A percentile compares a stretch with the other conserved stretches of the same genome.
phyloP scores from a whole-genome alignment of 2,888 invertebrate genomes.

The Encarsia formosa region DNA sequence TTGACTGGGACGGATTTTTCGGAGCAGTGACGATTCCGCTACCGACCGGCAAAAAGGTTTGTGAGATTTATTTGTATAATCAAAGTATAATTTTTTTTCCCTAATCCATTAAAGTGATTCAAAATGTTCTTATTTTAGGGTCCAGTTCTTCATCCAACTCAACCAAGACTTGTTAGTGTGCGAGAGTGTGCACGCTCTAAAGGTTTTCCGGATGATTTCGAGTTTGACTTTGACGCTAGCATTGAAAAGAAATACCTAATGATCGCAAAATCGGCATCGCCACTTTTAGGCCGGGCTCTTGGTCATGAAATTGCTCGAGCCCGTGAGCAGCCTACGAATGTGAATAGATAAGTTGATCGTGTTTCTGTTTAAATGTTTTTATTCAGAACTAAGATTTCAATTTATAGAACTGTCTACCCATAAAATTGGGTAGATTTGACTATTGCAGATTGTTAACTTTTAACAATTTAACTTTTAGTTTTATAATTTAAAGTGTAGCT shows the following conservation, averaged over 20 bases:
- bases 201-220: slow-evolving; percentile 74
- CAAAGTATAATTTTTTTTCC: too few relatives aligned
- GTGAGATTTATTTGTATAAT: neutral
- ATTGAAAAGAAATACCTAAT: slow-evolving; percentile 71
- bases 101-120: too few relatives aligned
- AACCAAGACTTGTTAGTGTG: slow-evolving; percentile 75
- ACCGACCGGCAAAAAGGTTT: slow-evolving; percentile 80
- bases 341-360: too few relatives aligned
- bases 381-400: too few relatives aligned
- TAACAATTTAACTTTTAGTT: too few relatives aligned
- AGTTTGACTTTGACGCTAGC: slow-evolving; percentile 65
- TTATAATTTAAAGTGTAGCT: too few relatives aligned
- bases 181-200: slow-evolving; percentile 88
- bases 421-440: too few relatives aligned
- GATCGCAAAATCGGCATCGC: slow-evolving; percentile 87
- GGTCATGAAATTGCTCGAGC: slow-evolving; percentile 70
- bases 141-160: slow-evolving; percentile 75
- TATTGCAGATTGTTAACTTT: too few relatives aligned
- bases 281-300: slow-evolving; percentile 72
- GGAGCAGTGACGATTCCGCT: slow-evolving; percentile 83
- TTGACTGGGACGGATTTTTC: slow-evolving; percentile 81
- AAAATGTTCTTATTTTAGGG: slow-evolving; percentile 54
- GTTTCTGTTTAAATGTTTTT: too few relatives aligned
- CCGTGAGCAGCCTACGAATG: too few relatives aligned
- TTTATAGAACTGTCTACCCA: too few relatives aligned